Percentiles rank a stretch among this genome's conserved stretches.
phyloP scores from a whole-genome alignment of 2,113 vertebrate genomes.

The Mellivora capensis region DNA sequence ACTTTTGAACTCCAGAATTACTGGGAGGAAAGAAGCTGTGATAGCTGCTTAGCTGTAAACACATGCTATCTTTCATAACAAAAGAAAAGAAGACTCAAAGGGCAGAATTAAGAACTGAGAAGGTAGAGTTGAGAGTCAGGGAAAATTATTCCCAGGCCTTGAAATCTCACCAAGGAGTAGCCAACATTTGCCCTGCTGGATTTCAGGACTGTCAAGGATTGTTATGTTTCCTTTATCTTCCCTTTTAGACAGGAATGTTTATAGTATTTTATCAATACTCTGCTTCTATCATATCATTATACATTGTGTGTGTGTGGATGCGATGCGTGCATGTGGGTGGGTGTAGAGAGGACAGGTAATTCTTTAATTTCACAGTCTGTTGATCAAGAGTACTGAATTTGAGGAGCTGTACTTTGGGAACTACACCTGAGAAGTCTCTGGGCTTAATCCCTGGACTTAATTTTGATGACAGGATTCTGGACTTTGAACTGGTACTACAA shows the following conservation, averaged over 20 bases:
- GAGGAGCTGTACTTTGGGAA: background rate
- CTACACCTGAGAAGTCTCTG: background rate
- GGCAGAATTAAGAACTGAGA: background rate
- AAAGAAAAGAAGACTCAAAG: background rate
- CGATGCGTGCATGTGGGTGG: background rate
- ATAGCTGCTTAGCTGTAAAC: background rate
- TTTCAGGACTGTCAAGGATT: background rate
- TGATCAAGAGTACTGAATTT: background rate
- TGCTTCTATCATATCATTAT: background rate
- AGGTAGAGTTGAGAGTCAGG: background rate
- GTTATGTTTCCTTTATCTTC: background rate
- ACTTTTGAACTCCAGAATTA: background rate
- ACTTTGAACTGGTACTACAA: background rate
- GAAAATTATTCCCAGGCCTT: background rate
- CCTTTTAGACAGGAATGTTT: background rate
- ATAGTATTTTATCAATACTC: background rate
- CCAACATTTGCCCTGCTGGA: background rate
- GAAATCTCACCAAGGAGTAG: background rate
- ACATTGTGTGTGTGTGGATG: background rate
- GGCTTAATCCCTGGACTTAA: background rate
- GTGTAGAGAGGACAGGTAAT: background rate
- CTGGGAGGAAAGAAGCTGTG: background rate
- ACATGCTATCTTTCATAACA: background rate
- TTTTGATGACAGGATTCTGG: background rate
- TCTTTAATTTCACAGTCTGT: background rate